Conservation (phyloP, 1,140 invertebrate species). For the Drosophila neocordata region DNA sequence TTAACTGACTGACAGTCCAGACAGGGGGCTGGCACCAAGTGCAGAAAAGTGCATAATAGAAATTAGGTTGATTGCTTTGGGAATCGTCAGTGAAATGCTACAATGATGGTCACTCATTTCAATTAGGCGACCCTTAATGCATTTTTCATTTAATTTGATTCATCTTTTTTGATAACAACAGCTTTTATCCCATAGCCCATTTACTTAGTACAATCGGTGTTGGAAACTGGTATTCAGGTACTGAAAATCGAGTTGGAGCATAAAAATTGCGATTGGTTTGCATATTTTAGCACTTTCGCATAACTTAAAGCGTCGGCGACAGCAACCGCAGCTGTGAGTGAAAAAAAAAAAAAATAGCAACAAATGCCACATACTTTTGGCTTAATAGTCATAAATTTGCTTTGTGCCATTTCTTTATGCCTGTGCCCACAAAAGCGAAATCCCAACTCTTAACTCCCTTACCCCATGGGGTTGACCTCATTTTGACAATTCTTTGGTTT, state of each 20-base stretch:
- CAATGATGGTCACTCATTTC: slow-evolving; percentile 41
- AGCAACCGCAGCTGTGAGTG: slow-evolving; percentile 1
- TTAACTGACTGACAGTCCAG: slow-evolving; percentile 20
- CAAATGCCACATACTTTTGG: slow-evolving; percentile 74
- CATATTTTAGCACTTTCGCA: slow-evolving; percentile 76
- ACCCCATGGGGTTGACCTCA: slow-evolving; percentile 36
- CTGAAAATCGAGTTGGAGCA: slow-evolving; percentile 29
- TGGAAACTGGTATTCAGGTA: not conserved
- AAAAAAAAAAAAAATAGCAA: slow-evolving; percentile 48
- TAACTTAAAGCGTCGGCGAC: slow-evolving; percentile 50
- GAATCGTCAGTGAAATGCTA: slow-evolving; percentile 28
- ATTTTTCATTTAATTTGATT: slow-evolving; percentile 72
- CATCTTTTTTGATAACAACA: slow-evolving; percentile 66
- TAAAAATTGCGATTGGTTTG: slow-evolving; percentile 67
- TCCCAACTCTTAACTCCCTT: not conserved
- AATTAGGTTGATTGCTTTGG: slow-evolving; percentile 79
- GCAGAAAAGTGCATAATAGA: slow-evolving; percentile 67
- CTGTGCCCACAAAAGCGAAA: slow-evolving; percentile 9
- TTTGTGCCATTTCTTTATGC: slow-evolving; percentile 44
- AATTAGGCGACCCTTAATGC: slow-evolving; percentile 57
- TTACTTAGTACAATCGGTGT: slow-evolving; percentile 27
- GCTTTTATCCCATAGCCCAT: slow-evolving; percentile 29
- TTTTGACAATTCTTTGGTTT: slow-evolving; percentile 25
- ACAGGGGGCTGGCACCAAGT: slow-evolving; percentile 12
- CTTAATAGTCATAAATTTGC: slow-evolving; percentile 77